These are phyloP conservation scores for Teinopalpus imperialis DNA, from an alignment of 2,888 invertebrate genomes.

Conservation along the genomic window DNA sequence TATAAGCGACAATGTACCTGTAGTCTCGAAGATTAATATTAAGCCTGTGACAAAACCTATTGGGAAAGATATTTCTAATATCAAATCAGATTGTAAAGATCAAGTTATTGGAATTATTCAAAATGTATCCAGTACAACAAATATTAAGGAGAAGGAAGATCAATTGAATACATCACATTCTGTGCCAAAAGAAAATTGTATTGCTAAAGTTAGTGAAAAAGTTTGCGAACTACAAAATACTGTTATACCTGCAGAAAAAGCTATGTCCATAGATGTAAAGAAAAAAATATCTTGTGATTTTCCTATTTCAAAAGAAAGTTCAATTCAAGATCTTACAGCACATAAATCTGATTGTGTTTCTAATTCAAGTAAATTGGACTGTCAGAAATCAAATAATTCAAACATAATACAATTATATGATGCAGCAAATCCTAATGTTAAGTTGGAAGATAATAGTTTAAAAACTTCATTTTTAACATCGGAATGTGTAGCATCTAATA, in stretches of 20 bases:
- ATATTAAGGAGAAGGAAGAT: not conserved
- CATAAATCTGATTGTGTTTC: slow-evolving; percentile 13
- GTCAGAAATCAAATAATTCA: slow-evolving; percentile 35
- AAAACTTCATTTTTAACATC: slow-evolving; percentile 5
- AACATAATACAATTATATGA: slow-evolving; percentile 27
- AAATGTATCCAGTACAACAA: slow-evolving; percentile 1
- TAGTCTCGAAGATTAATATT: slow-evolving; percentile 56
- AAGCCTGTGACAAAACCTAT: slow-evolving; percentile 52
- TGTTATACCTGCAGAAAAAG: not conserved
- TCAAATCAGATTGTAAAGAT: slow-evolving; percentile 16
- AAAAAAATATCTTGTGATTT: slow-evolving; percentile 8
- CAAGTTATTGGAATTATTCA: not conserved
- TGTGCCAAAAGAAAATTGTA: slow-evolving; percentile 37
- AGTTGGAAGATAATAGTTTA: slow-evolving; percentile 2
- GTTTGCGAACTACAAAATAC: not conserved
- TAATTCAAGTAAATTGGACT: slow-evolving; percentile 23
- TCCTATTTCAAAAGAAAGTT: slow-evolving; percentile 1
- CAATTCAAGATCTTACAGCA: not conserved
- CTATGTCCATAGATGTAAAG: not conserved
- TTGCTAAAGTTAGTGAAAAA: slow-evolving; percentile 29
- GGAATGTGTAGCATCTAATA: slow-evolving; percentile 33
- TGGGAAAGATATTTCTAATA: slow-evolving; percentile 30
- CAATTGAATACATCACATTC: not conserved
- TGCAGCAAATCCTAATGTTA: not conserved
- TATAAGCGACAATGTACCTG: slow-evolving; percentile 41